These are phyloP conservation scores for Neomonachus schauinslandi DNA, from an alignment of 2,113 vertebrate species.

Conservation along the genomic window DNA sequence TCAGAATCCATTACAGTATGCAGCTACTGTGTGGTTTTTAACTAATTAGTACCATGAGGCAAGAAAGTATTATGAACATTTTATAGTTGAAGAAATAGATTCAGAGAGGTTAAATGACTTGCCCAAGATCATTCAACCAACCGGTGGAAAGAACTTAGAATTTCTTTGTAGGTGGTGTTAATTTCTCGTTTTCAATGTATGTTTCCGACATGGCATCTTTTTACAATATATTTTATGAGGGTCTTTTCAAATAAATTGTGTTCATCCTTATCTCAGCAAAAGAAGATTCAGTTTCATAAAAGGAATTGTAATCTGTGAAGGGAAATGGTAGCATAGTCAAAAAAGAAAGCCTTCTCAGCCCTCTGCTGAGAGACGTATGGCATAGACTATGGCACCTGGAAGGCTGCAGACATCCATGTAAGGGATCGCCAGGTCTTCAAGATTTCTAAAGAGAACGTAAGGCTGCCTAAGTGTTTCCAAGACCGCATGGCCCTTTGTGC, in stretches of 20 bases:
- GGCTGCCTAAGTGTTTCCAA: neutral
- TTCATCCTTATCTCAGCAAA: constrained; percentile 43
- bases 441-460: neutral
- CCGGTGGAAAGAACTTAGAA: neutral
- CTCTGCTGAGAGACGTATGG: neutral
- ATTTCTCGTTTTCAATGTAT: constrained; percentile 46
- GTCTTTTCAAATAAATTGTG: constrained; percentile 25
- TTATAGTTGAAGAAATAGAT: constrained; percentile 6
- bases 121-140: neutral
- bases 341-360: neutral
- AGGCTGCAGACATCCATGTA: neutral
- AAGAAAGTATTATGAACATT: neutral
- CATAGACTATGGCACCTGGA: neutral
- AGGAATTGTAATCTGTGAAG: neutral
- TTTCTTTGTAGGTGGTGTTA: neutral
- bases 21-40: constrained; percentile 35
- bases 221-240: neutral
- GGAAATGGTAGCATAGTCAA: neutral
- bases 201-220: neutral
- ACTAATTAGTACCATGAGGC: constrained; percentile 41
- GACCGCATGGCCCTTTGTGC: neutral
- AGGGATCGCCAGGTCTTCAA: neutral
- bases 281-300: constrained; percentile 8
- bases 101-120: neutral
- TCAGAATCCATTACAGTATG: constrained; percentile 18